Evolutionary conservation across 30 jellyfish, hydroid and myxozoan genomes (phyloP).

Genomic region (Cassiopea xamachana): DNA sequence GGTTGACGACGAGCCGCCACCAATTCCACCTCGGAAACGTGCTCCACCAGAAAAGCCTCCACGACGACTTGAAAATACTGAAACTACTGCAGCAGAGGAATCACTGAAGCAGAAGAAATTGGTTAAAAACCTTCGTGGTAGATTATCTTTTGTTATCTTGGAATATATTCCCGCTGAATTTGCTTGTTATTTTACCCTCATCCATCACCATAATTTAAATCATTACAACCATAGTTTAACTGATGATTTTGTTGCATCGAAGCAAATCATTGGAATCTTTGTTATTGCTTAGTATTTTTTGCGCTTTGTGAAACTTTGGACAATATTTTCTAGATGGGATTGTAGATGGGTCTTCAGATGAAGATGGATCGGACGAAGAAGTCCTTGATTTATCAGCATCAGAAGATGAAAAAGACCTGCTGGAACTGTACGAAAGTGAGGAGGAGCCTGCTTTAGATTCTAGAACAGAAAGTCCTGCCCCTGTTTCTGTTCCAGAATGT

Average conservation of each 20-base stretch:
- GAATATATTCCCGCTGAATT: too few species aligned
- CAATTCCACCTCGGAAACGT: constrained; percentile 81
- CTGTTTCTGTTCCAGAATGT: constrained; percentile 22
- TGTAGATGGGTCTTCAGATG: constrained; percentile 76
- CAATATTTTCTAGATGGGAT: constrained; percentile 20
- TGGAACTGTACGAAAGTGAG: constrained; percentile 56
- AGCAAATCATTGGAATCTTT: too few species aligned
- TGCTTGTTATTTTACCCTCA: too few species aligned
- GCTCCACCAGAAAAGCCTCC: constrained; percentile 86
- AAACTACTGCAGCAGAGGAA: constrained; percentile 74
- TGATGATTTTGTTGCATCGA: too few species aligned
- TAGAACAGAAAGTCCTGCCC: constrained; percentile 3
- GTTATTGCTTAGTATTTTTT: too few species aligned
- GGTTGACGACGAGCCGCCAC: constrained; percentile 89
- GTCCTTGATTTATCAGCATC: constrained; percentile 77
- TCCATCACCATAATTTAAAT: too few species aligned
- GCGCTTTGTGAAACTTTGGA: neutral
- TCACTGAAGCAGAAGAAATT: constrained; percentile 59
- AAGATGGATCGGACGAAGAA: constrained; percentile 75
- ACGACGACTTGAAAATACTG: constrained; percentile 38
- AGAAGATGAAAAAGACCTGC: constrained; percentile 45
- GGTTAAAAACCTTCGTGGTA: constrained; percentile 69
- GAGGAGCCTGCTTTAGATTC: constrained; percentile 31
- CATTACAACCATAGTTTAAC: too few species aligned
- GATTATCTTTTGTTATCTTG: too few species aligned